Evolutionary conservation across 2,888 invertebrate species (phyloP).

Genomic region (Gymnoscelis rufifasciata): DNA sequence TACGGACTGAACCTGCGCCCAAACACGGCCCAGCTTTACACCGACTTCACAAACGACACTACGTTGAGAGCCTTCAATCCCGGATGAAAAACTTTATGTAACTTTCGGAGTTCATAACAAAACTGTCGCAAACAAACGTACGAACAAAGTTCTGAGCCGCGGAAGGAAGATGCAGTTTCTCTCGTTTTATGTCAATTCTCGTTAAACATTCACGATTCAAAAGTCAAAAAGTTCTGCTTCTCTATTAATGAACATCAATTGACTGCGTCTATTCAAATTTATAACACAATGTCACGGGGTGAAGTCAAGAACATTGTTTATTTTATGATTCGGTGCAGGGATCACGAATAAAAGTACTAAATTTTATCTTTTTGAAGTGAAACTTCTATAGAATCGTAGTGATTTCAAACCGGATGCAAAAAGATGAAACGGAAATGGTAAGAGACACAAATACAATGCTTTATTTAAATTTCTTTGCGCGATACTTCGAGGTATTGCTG

Average conservation of each 20-base stretch:
- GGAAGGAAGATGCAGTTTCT: slow-evolving; percentile 9
- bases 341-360: too few species aligned
- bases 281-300: too few species aligned
- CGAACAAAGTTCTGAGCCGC: slow-evolving; percentile 12
- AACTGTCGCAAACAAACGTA: slow-evolving; percentile 10
- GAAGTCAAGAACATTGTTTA: background rate
- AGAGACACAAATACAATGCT: too few species aligned
- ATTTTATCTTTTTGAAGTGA: too few species aligned
- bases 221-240: slow-evolving; percentile 25
- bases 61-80: slow-evolving; percentile 25
- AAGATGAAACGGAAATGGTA: too few species aligned
- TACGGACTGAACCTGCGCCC: slow-evolving; percentile 91
- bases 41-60: slow-evolving; percentile 26
- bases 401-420: too few species aligned
- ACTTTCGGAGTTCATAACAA: slow-evolving; percentile 2
- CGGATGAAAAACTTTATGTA: slow-evolving; percentile 14
- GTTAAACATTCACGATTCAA: slow-evolving; percentile 13
- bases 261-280: too few species aligned
- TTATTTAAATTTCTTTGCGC: too few species aligned
- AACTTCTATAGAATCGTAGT: too few species aligned
- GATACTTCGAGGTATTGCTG: too few species aligned
- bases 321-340: slow-evolving; percentile 23
- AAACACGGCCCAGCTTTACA: slow-evolving; percentile 60
- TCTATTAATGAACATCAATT: too few species aligned
- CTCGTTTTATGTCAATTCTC: slow-evolving; percentile 18